Conservation (phyloP, 2,113 vertebrate species). For the Leptobrachium leishanense region DNA sequence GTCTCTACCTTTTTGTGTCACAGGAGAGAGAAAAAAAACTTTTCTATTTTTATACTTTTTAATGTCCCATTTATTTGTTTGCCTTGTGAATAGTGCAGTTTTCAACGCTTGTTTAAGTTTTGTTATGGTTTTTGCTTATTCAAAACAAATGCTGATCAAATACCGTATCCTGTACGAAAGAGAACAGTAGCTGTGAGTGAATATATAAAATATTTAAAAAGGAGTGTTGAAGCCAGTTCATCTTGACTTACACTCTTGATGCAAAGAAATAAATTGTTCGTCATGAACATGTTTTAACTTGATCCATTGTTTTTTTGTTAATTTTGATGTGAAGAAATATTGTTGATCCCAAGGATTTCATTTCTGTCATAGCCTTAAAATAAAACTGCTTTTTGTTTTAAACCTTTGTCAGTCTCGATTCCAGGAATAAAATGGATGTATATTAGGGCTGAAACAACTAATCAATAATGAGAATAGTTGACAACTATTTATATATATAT, state of each 20-base stretch:
- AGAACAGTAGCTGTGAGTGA: not conserved
- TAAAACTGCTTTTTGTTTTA: slow-evolving; percentile 31
- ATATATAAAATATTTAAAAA: not conserved
- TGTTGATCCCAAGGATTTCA: slow-evolving; percentile 44
- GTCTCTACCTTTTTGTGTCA: not conserved
- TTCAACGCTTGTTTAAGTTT: not conserved
- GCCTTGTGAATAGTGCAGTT: not conserved
- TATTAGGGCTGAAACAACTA: no score
- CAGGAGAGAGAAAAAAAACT: not conserved
- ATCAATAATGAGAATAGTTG: no score
- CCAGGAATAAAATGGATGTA: no score
- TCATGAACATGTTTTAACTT: not conserved
- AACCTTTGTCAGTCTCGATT: no score
- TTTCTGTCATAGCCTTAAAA: slow-evolving; percentile 20
- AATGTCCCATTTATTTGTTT: not conserved
- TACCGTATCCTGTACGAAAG: not conserved
- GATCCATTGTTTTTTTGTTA: not conserved
- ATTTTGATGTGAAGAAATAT: slow-evolving; percentile 29
- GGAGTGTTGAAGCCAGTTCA: not conserved
- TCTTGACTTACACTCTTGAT: no score
- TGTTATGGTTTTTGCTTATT: not conserved
- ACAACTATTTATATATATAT: no score
- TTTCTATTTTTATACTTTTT: slow-evolving; percentile 29
- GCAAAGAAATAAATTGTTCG: no score
- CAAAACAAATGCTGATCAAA: not conserved